Evolutionary conservation across 1,140 invertebrate species (phyloP).

Genomic region (Octopus bimaculoides): DNA sequence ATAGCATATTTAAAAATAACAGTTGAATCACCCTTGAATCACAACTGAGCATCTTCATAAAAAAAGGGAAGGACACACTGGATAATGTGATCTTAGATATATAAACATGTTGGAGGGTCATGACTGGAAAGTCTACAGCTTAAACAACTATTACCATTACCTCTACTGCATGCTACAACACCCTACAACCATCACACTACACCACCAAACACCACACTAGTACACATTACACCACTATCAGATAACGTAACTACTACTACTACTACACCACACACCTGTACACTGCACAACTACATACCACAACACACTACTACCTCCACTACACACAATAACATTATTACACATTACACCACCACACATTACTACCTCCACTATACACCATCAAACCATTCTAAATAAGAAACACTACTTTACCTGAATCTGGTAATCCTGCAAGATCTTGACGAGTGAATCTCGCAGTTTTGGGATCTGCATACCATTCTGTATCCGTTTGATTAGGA

Average conservation of each 20-base stretch:
- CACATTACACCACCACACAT: neutral
- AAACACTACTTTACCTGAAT: constrained; percentile 67
- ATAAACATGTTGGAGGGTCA: too few species aligned
- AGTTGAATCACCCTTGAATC: too few species aligned
- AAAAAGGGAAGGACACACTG: too few species aligned
- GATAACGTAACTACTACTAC: neutral
- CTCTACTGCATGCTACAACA: too few species aligned
- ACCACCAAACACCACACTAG: too few species aligned
- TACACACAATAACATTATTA: neutral
- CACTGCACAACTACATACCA: neutral
- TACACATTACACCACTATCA: neutral
- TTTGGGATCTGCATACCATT: constrained; percentile 82
- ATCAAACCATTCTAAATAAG: neutral
- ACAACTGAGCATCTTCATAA: too few species aligned
- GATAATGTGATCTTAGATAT: too few species aligned
- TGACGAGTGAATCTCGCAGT: constrained; percentile 84
- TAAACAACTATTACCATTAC: too few species aligned
- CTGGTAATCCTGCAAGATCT: constrained; percentile 94
- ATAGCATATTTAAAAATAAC: too few species aligned
- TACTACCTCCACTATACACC: too few species aligned
- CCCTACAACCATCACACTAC: too few species aligned
- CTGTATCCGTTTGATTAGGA: constrained; percentile 82
- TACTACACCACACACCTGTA: neutral
- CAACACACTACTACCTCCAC: neutral
- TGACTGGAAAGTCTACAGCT: too few species aligned